A percentile compares a stretch with the other conserved stretches of the same genome.
Conservation (phyloP, 2,797 vertebrate species). For the Sus cebifrons region DNA sequence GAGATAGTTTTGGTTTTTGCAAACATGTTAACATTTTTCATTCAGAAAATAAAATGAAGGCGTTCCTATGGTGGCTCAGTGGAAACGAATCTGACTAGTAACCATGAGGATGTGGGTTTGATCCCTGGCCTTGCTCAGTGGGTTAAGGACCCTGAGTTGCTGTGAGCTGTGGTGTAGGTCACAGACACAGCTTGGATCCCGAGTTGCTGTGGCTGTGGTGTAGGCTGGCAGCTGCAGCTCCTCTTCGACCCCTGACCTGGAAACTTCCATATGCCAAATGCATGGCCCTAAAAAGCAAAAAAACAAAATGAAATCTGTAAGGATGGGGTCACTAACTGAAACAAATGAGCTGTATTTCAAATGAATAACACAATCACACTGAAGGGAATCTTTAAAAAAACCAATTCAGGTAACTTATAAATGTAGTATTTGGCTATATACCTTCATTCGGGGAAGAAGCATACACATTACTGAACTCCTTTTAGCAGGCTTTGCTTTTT, state of each 20-base stretch:
- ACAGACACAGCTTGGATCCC: too few species aligned
- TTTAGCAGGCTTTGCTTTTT: slow-evolving; percentile 30
- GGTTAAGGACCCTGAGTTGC: too few species aligned
- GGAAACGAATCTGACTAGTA: too few species aligned
- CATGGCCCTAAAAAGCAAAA: too few species aligned
- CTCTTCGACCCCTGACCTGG: too few species aligned
- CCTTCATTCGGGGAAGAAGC: neutral
- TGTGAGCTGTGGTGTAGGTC: too few species aligned
- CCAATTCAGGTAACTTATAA: neutral
- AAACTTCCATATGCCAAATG: too few species aligned
- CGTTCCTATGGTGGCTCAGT: too few species aligned
- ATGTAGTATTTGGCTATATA: neutral
- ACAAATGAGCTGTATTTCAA: slow-evolving; percentile 10
- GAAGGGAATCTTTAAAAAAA: neutral
- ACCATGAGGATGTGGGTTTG: too few species aligned
- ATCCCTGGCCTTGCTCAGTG: too few species aligned
- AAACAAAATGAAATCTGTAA: slow-evolving; percentile 22
- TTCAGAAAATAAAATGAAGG: slow-evolving; percentile 50
- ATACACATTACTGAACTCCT: neutral
- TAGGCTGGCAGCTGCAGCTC: too few species aligned
- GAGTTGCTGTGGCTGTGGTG: too few species aligned
- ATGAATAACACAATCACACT: neutral
- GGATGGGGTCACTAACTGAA: neutral
- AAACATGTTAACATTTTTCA: slow-evolving; percentile 19
- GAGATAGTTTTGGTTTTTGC: slow-evolving; percentile 15